Base-by-base conservation (phyloP, 1,140 invertebrate genomes). In the Pseudoatta argentina region DNA sequence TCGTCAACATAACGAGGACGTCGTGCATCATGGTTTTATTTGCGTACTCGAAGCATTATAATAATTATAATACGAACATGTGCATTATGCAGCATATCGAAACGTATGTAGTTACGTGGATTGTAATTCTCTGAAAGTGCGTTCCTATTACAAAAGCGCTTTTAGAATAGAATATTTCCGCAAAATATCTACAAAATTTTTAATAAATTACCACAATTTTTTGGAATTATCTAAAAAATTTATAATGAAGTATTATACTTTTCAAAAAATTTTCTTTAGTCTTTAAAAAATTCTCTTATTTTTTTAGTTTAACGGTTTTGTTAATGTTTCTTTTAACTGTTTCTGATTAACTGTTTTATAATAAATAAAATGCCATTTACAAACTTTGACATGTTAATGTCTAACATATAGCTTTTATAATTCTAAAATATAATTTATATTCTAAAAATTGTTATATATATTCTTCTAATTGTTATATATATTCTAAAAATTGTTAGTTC, bases 21-120 rank as follows among this genome's bases (percentile, higher is more conserved):
- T 48, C 71, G 7, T 51, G 66, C 57, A 59, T 72, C 67, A 14
- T 61, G n/a, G 55, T 75, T 75, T 83, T 83, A 83, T 83, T 83
- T 83, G 39, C 55, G 67, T 51, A 51, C 59, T 16, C 55, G 18
- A 12, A 48, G 53, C 55, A 63, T 83, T 83, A 83, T 83, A 75
- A 83, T 75, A 61, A 83, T 83, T 75, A 83, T 48, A 83, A 83
- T 61, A 24, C 27, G 55, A 48, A 75, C 21, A 39, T 71, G 39
- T 44, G 64, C 48, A 81, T 81, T 57, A 81, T 71, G 64, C 48
- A n/a, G n/a, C 8, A 39, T 27, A 67, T 34, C 27, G 21, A 24
- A 14, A 14, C 27, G 21, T 39, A 30, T 3, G 8, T 27, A 27
- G 24, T 34, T 76, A 76, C 8, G 12, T 14, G 10, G 14, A 61